A percentile compares a stretch with the other conserved stretches of the same genome.
Conservation (phyloP, 2,888 invertebrate genomes). For the Erpobdella octoculata region DNA sequence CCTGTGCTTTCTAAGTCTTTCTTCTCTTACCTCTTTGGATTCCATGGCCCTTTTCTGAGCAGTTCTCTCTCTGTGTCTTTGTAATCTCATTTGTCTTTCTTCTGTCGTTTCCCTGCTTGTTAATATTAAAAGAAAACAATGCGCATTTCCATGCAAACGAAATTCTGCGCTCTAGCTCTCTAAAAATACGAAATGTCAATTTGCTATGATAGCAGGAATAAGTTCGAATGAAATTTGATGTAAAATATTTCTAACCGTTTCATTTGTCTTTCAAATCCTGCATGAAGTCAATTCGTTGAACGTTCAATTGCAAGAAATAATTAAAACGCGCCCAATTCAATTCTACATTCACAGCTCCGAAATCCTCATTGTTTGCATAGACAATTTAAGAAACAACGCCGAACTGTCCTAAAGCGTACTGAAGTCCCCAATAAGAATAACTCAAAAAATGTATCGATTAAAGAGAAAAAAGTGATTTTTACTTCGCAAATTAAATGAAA, state of each 20-base stretch:
- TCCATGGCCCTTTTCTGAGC: slow-evolving; percentile 16
- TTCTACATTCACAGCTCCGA: too few species aligned
- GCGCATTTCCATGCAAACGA: too few species aligned
- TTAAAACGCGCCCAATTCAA: too few species aligned
- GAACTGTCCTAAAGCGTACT: too few species aligned
- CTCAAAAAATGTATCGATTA: background rate
- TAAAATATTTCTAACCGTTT: background rate
- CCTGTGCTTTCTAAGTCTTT: slow-evolving; percentile 17
- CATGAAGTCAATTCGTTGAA: background rate
- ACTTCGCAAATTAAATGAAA: background rate
- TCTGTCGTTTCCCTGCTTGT: slow-evolving; percentile 10
- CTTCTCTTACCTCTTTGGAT: slow-evolving; percentile 13
- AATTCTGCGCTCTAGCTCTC: too few species aligned
- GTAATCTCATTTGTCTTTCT: slow-evolving; percentile 9
- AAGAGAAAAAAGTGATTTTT: too few species aligned
- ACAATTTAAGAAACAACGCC: too few species aligned
- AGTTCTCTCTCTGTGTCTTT: slow-evolving; percentile 13
- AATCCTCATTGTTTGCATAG: too few species aligned
- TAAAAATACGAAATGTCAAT: background rate
- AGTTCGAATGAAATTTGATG: background rate
- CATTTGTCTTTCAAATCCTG: background rate
- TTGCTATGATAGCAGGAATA: background rate
- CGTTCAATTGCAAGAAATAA: slow-evolving; percentile 4
- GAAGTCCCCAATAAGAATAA: too few species aligned
- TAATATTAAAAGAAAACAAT: background rate